phyloP scores from a whole-genome alignment of 2,797 vertebrate species.

The Cyclura pinguis region DNA sequence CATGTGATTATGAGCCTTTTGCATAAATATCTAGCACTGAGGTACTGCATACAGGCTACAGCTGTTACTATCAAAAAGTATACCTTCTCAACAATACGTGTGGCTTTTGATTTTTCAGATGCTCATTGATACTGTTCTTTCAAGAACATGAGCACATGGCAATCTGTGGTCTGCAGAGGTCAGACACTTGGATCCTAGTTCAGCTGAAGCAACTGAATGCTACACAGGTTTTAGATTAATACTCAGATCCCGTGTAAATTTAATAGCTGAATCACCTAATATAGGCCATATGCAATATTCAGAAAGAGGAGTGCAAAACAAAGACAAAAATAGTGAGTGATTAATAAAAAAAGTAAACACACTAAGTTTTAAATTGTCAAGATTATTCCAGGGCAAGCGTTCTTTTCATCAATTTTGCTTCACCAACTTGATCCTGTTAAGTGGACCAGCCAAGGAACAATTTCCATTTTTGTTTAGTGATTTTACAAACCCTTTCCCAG shows the following conservation, averaged over 20 bases:
- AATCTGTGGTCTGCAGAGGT: slow-evolving; percentile 62
- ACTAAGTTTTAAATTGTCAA: slow-evolving; percentile 83
- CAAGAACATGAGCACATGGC: slow-evolving; percentile 68
- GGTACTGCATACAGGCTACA: slow-evolving; percentile 67
- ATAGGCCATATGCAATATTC: slow-evolving; percentile 76
- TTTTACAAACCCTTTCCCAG: slow-evolving; percentile 71
- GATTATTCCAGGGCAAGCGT: slow-evolving; percentile 84
- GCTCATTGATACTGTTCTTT: slow-evolving; percentile 67
- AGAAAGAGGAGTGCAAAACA: slow-evolving; percentile 83
- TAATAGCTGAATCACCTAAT: slow-evolving; percentile 78
- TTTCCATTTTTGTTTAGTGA: slow-evolving; percentile 77
- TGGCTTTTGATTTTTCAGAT: slow-evolving; percentile 56
- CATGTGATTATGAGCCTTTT: slow-evolving; percentile 68
- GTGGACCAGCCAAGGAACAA: slow-evolving; percentile 79
- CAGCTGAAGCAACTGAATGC: slow-evolving; percentile 67
- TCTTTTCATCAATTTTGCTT: slow-evolving; percentile 78
- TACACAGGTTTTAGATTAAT: slow-evolving; percentile 71
- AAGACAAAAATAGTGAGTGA: slow-evolving; percentile 69
- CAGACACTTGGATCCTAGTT: slow-evolving; percentile 67
- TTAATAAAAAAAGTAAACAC: slow-evolving; percentile 85
- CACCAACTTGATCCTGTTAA: slow-evolving; percentile 75
- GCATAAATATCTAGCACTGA: slow-evolving; percentile 68
- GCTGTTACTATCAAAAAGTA: slow-evolving; percentile 66
- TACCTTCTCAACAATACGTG: slow-evolving; percentile 51
- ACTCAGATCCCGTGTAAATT: slow-evolving; percentile 75